These are phyloP conservation scores for Onychomys leucogaster DNA, from an alignment of 2,797 vertebrate genomes.

Conservation along the genomic window DNA sequence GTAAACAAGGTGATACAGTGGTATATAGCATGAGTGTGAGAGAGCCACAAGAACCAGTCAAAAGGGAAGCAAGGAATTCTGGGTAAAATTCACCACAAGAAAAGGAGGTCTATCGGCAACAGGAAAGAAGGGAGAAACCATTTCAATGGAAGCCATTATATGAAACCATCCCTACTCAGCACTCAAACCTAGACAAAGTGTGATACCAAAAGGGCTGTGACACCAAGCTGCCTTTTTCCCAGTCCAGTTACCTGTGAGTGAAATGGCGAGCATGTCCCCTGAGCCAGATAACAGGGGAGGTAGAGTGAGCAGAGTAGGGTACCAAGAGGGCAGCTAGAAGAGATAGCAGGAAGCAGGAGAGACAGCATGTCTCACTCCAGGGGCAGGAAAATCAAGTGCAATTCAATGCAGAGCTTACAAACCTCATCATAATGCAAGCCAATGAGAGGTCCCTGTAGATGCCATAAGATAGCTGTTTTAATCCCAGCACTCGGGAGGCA, in stretches of 20 bases:
- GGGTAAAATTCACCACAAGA: neutral
- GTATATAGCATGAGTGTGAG: neutral
- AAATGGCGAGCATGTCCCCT: neutral
- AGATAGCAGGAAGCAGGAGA: neutral
- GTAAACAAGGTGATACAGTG: too few relatives aligned
- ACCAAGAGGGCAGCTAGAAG: neutral
- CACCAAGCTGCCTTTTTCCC: neutral
- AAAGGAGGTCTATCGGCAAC: neutral
- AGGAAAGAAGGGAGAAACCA: neutral
- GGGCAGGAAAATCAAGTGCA: neutral
- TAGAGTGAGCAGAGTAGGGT: neutral
- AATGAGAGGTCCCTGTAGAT: neutral
- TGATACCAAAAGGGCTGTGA: neutral
- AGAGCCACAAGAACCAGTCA: neutral
- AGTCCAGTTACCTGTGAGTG: neutral
- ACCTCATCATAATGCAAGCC: neutral
- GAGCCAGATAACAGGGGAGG: neutral
- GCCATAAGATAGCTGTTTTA: neutral
- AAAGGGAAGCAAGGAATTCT: neutral
- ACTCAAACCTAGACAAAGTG: neutral
- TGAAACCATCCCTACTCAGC: neutral
- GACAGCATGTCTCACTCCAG: neutral
- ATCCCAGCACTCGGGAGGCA: too few relatives aligned
- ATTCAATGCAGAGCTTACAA: neutral
- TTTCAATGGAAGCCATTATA: neutral